Percentiles rank a stretch among this genome's conserved stretches.
phyloP scores from a whole-genome alignment of 1,140 invertebrate genomes.

The Euschistus heros region DNA sequence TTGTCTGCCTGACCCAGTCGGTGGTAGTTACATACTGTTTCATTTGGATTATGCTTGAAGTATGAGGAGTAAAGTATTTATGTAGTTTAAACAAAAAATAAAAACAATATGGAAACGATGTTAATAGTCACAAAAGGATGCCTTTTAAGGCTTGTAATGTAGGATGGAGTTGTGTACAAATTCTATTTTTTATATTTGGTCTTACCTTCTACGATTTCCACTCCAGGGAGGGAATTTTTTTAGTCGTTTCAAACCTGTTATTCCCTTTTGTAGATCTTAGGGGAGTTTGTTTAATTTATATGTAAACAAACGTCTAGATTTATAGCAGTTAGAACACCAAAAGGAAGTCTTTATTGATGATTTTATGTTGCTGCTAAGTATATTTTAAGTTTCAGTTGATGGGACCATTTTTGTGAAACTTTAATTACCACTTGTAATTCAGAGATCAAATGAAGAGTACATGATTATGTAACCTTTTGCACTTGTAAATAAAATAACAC shows the following conservation, averaged over 20 bases:
- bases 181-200: conserved; percentile 4
- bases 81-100: no score
- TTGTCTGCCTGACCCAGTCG: no score
- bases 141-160: not conserved
- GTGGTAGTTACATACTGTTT: no score
- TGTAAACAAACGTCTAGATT: not conserved
- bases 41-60: no score
- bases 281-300: not conserved
- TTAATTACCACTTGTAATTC: not conserved
- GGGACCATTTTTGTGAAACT: not conserved
- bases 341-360: not conserved
- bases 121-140: no score
- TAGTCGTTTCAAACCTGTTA: not conserved
- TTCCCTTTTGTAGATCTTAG: not conserved
- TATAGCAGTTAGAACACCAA: not conserved
- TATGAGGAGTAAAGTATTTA: no score
- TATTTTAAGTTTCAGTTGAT: conserved; percentile 5
- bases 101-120: no score
- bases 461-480: no score
- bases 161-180: conserved; percentile 5
- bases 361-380: not conserved
- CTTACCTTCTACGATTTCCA: not conserved
- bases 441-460: not conserved
- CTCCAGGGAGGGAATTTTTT: not conserved
- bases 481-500: no score